Base-by-base conservation (phyloP, 1,140 invertebrate species). In the Monomorium pharaonis region DNA sequence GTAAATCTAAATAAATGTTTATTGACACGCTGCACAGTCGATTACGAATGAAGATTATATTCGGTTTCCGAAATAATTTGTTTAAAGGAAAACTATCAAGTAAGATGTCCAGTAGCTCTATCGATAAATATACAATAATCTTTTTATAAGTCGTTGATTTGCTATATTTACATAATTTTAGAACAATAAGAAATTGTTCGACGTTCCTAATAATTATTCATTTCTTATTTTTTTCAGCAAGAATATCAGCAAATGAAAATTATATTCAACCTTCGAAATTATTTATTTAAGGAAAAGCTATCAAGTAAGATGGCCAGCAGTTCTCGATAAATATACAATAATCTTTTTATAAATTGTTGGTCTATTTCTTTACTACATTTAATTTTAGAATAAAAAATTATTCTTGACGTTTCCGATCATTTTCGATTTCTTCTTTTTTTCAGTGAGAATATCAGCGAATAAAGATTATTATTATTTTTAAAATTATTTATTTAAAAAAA, bases 1-100 rank as follows among this genome's bases (percentile, higher is more conserved):
- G 69, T 56, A 70, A 56, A 70, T 70, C 21, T 63, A 70, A 56
- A 70, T 69, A 72, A 74, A 58, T 44, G 56, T 72, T 44, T 27
- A n/a, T 21, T 16, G 27, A 4, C 44, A 44, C 21, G 21, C 62
- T 10, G 5, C 16, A 16, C 30, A 14, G 1, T 54, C 42, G 9
- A 14, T 54, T 69, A 14, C 60, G 27, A 67, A 47, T 21, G 37
- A 27, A 47, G 14, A 67, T 51, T 63, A 30, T 78, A 60, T 30
- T 30, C n/a, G 24, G 7, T 33, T 3, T 37, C 14, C 0, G 21
- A n/a, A 3, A 33, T 78, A 49, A 47, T 33, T 30, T 33, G 33
- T 77, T 44, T 63, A 16, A 30, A 62, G 5, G 24, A 18, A 44
- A 62, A 1, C 18, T n/a, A 30, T 9, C 4, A 51, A n/a, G 21